Evolutionary conservation across 2,797 vertebrate genomes (phyloP), one percentile per base, ranked within the genome.

Genomic region (Syncerus caffer): DNA sequence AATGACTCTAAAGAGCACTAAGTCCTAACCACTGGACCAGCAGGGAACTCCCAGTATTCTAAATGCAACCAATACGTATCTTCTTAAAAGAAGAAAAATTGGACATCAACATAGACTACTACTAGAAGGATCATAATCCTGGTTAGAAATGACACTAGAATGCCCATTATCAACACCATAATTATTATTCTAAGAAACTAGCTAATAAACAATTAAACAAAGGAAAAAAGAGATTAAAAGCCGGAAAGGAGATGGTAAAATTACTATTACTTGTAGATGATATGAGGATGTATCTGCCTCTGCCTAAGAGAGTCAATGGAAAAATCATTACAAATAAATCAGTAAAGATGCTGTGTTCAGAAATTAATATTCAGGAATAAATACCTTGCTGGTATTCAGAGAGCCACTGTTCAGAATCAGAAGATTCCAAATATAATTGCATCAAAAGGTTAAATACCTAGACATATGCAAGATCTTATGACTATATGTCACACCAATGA

Each of bases 301-400:
- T 92, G n/a, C 34, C 42, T 82, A 55, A 96, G 71, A 90, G 34
- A 94, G 85, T 96, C 82, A 87, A 74, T 51, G 94, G 45, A 92
- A 84, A 86, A 95, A 31, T 79, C 45, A 93, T 76, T 67, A 89
- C 7, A 85, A 89, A 51, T 71, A 82, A 64, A 82, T 91, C 89
- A 67, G 13, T 89, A 91, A 92, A 10, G 60, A 82, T 82, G n/a
- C 38, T n/a, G 29, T 45, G 15, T 57, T 89, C 57, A 95, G n/a
- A 96, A 95, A 87, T 78, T 89, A 93, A 86, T 51, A 64, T 58
- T 23, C 31, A 84, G 15, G 85, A 95, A 86, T 76, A 96, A 60
- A 78, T 64, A 94, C 4, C 17, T 42, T 76, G 42, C 34, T n/a
- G 89, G 12, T 62, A 82, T 93, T 97, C 74, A 91, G 51, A 55